Evolutionary conservation across 2,113 vertebrate genomes (phyloP).

Genomic region (Thymallus thymallus): DNA sequence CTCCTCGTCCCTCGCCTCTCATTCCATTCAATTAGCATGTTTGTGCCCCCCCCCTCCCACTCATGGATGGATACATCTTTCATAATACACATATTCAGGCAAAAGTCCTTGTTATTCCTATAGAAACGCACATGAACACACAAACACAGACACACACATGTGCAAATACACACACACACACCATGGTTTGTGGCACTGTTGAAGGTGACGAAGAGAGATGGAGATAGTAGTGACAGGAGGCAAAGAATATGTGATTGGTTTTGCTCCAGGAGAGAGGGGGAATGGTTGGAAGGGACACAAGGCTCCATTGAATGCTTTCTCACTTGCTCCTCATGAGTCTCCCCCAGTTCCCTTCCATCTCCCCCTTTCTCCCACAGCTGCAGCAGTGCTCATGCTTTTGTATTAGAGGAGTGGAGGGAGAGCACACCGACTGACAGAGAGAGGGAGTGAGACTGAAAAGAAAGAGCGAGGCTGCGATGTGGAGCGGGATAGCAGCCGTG

Average conservation of each 20-base stretch:
- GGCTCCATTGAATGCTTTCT: slow-evolving; percentile 43
- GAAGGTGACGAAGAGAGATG: slow-evolving; percentile 2
- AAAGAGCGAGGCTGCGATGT: background rate
- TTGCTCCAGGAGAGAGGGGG: slow-evolving; percentile 4
- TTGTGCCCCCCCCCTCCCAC: slow-evolving; percentile 38
- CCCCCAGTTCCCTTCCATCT: background rate
- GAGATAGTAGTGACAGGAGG: slow-evolving; percentile 3
- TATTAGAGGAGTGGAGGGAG: background rate
- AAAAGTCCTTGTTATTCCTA: background rate
- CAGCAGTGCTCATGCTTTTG: slow-evolving; percentile 23
- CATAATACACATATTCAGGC: slow-evolving; percentile 29
- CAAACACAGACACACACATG: slow-evolving; percentile 6
- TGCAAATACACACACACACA: slow-evolving; percentile 1
- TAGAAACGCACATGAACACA: background rate
- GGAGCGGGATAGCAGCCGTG: background rate
- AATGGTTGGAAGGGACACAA: slow-evolving; percentile 32
- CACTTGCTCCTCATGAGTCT: background rate
- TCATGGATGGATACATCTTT: slow-evolving; percentile 38
- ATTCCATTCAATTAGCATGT: slow-evolving; percentile 63
- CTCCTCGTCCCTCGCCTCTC: slow-evolving; percentile 59
- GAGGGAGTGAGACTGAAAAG: background rate
- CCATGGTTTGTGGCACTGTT: background rate
- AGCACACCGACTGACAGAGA: slow-evolving; percentile 6
- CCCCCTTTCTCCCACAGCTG: slow-evolving; percentile 51
- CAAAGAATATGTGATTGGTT: slow-evolving; percentile 19